phyloP scores from a whole-genome alignment of 2,888 invertebrate species.

The Lycophotia porphyrea region DNA sequence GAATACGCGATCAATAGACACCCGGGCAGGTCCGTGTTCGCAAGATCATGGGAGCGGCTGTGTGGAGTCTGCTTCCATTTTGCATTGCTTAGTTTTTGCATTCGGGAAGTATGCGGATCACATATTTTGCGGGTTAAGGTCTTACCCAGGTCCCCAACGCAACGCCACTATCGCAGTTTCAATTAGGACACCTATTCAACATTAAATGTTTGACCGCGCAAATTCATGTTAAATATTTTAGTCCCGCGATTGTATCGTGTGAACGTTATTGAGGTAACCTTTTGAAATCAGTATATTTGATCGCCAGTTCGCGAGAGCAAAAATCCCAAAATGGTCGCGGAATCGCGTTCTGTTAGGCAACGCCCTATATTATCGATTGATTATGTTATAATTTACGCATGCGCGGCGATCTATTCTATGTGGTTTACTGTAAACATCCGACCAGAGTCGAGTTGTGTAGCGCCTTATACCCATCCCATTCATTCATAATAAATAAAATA shows the following conservation, averaged over 20 bases:
- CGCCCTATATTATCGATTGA: conserved; percentile 6
- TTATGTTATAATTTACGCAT: conserved; percentile 52
- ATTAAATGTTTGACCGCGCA: neutral
- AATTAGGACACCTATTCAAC: neutral
- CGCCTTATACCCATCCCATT: neutral
- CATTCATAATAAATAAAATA: neutral
- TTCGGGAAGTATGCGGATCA: neutral
- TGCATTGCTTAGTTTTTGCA: neutral
- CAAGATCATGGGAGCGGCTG: neutral
- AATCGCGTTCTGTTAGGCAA: conserved; percentile 1
- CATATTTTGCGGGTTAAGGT: neutral
- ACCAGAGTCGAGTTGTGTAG: conserved; percentile 1
- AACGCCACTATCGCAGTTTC: neutral
- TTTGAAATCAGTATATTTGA: neutral
- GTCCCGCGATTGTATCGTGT: neutral
- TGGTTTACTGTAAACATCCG: neutral
- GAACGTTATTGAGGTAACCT: neutral
- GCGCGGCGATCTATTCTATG: conserved; percentile 1
- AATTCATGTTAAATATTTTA: neutral
- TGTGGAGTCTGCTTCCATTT: neutral
- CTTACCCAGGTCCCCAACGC: neutral
- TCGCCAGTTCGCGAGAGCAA: neutral
- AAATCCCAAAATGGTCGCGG: neutral
- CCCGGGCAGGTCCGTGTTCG: neutral
- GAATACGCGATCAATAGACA: neutral